Evolutionary conservation across 2,888 invertebrate species (phyloP), one percentile per base, ranked within the genome.

Genomic region (Agonum fuliginosum): DNA sequence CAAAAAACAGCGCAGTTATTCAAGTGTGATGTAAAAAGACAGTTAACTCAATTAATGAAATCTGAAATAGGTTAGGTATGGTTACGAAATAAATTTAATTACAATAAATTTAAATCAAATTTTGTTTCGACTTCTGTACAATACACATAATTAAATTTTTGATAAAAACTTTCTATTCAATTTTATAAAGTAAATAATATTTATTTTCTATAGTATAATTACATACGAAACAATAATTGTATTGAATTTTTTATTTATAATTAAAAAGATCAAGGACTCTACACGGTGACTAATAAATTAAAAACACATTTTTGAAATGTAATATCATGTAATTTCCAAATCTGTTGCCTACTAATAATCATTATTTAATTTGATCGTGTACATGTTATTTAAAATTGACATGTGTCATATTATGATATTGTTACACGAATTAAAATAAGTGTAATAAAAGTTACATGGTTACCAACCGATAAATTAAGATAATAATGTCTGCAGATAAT

Each of bases 271-370:
- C 62, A 62, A 62, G 62, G 62, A n/a, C 34, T 54, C 22, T 17
- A 48, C 48, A 10, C 24, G 22, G n/a, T 48, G 48, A 20, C 48
- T 48, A 27, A 24, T 54, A 54, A 54, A 24, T 54, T 54, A 54
- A 54, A 54, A 54, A 54, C 54, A 54, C 24, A 54, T 54, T 54
- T 54, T 54, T 54, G 24, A 54, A 54, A 54, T 54, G 22, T 10
- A 48, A 48, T 48, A 48, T 19, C 20, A 20, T 54, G 22, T 22
- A 54, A 54, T 54, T 54, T 54, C 24, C 22, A 54, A 54, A 54
- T 54, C 8, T 22, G 54, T 54, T 54, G 3, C 54, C n/a, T n/a
- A 48, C 8, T 48, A 3, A 48, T 17, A 8, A 17, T 20, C 17
- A 24, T 1, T 12, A 43, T 5, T 12, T 43, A 43, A 54, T 24